These are phyloP conservation scores for Otis tarda DNA, from an alignment of 2,113 vertebrate species.

Conservation along the genomic window DNA sequence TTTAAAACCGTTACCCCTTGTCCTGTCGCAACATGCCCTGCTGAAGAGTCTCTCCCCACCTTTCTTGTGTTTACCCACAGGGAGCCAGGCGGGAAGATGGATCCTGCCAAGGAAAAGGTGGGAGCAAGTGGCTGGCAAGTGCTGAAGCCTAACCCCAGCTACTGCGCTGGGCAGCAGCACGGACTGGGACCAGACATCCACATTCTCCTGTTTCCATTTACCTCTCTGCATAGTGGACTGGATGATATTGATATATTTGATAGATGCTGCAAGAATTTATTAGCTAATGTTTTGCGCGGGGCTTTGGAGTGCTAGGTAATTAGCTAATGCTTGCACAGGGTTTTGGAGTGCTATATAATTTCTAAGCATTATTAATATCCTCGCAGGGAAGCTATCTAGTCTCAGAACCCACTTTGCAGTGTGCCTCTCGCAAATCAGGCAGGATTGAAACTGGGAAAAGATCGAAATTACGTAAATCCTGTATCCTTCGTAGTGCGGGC, in stretches of 20 bases:
- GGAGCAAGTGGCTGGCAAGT: not conserved
- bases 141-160: not conserved
- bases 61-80: not conserved
- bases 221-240: not conserved
- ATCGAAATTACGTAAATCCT: not conserved
- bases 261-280: not conserved
- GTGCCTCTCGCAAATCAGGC: rapidly evolving
- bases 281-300: not conserved
- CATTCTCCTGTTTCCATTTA: not conserved
- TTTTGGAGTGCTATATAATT: slow-evolving; percentile 1
- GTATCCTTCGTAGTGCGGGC: not conserved
- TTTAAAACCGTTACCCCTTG: too few relatives aligned
- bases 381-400: not conserved
- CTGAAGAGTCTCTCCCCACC: too few relatives aligned
- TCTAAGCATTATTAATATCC: not conserved
- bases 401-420: not conserved
- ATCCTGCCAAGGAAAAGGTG: not conserved
- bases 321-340: slow-evolving; percentile 11
- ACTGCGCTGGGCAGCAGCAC: not conserved
- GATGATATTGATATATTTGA: not conserved
- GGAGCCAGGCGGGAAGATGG: not conserved
- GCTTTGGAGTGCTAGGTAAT: not conserved
- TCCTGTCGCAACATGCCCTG: too few relatives aligned
- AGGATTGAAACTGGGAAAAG: not conserved
- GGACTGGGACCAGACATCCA: not conserved